Evolutionary conservation across 2,797 vertebrate species (phyloP).

Genomic region (Xiphophorus birchmanni): DNA sequence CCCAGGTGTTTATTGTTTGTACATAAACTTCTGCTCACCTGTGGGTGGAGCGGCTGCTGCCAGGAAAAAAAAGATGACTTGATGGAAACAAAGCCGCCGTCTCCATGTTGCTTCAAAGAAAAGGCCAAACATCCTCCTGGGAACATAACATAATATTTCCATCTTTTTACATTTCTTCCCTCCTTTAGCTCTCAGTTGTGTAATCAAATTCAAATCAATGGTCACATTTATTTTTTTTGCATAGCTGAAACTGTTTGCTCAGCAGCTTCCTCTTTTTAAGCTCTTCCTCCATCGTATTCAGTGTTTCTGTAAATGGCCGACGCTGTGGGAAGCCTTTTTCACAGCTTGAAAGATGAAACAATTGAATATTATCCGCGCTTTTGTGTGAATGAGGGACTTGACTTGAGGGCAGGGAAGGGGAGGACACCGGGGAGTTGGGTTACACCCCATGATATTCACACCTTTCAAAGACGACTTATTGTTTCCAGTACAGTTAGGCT

Average conservation of each 20-base stretch:
- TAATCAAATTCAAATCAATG: neutral
- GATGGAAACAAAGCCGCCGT: slow-evolving; percentile 30
- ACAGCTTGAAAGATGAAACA: slow-evolving; percentile 34
- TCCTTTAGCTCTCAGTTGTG: neutral
- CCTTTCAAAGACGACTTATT: slow-evolving; percentile 14
- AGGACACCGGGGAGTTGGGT: slow-evolving; percentile 24
- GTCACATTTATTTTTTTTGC: neutral
- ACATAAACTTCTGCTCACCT: slow-evolving; percentile 20
- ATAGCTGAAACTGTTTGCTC: neutral
- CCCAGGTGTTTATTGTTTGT: neutral
- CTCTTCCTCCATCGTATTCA: neutral
- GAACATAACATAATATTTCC: slow-evolving; percentile 18
- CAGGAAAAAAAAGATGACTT: slow-evolving; percentile 44
- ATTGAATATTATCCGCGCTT: slow-evolving; percentile 24
- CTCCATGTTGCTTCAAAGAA: slow-evolving; percentile 37
- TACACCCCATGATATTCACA: slow-evolving; percentile 26
- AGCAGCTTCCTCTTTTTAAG: slow-evolving; percentile 10
- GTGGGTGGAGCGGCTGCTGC: slow-evolving; percentile 31
- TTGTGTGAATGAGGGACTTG: slow-evolving; percentile 32
- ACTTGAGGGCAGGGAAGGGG: slow-evolving; percentile 47
- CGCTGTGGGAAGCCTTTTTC: slow-evolving; percentile 14
- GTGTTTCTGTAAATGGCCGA: neutral
- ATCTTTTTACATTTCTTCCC: neutral
- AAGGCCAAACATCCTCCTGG: slow-evolving; percentile 68
- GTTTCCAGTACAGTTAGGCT: slow-evolving; percentile 12